Evolutionary conservation across 2,888 invertebrate species (phyloP).

Genomic region (Nephrotoma guestfalica): DNA sequence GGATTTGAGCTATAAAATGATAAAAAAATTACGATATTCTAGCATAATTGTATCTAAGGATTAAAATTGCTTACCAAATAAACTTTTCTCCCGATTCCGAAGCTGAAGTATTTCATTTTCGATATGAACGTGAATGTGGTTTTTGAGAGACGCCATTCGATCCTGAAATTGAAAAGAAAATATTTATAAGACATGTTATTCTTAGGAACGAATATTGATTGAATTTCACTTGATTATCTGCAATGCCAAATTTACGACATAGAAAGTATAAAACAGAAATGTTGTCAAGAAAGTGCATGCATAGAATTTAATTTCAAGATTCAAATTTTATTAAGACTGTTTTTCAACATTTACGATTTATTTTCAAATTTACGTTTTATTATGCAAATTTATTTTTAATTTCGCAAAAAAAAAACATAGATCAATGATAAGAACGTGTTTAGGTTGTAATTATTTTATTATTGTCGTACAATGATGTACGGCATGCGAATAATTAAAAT

Average conservation of each 20-base stretch:
- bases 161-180: conserved; percentile 23
- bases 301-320: not conserved
- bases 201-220: not conserved
- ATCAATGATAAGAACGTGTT: not conserved
- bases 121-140: conserved; percentile 37
- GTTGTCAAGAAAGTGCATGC: not conserved
- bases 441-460: not conserved
- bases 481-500: not conserved
- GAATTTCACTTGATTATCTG: not conserved
- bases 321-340: not conserved
- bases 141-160: conserved; percentile 38
- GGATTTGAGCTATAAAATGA: not conserved
- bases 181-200: not conserved
- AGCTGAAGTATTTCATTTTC: conserved; percentile 39
- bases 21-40: not conserved
- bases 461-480: not conserved
- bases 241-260: not conserved
- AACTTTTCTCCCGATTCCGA: conserved; percentile 30
- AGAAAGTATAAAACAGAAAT: not conserved
- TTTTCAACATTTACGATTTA: not conserved
- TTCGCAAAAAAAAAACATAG: not conserved
- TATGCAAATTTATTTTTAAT: not conserved
- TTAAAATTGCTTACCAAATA: conserved; percentile 26
- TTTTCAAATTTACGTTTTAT: not conserved
- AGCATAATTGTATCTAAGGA: not conserved